Conservation (phyloP, 2,797 vertebrate genomes). For the Hoplostethus atlanticus region DNA sequence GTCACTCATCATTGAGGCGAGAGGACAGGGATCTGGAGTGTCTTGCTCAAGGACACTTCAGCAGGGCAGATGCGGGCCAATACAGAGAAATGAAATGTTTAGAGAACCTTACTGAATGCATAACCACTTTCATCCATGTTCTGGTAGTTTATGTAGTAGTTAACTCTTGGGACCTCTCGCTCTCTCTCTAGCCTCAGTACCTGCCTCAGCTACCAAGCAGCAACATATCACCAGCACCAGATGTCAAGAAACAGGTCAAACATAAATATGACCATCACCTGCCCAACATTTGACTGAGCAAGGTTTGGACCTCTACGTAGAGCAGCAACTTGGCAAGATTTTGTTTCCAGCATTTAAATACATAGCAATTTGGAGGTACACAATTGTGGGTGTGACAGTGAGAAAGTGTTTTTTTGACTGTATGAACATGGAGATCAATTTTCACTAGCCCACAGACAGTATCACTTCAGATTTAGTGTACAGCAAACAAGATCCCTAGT, state of each 20-base stretch:
- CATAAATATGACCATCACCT: slow-evolving; percentile 85
- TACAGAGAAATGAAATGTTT: no score
- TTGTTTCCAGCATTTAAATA: slow-evolving; percentile 9
- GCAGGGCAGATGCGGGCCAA: no score
- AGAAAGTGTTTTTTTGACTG: slow-evolving; percentile 16
- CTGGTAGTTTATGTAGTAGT: neutral
- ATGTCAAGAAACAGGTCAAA: slow-evolving; percentile 85
- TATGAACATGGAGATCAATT: neutral
- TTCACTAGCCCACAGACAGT: neutral
- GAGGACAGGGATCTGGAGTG: neutral
- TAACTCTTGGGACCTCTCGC: neutral
- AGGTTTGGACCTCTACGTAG: slow-evolving; percentile 14
- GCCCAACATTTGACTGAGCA: slow-evolving; percentile 82
- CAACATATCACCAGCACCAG: slow-evolving; percentile 86
- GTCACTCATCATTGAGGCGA: no score
- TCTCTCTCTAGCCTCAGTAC: slow-evolving; percentile 80
- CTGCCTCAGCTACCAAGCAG: slow-evolving; percentile 85
- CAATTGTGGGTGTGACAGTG: slow-evolving; percentile 19
- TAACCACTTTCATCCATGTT: neutral
- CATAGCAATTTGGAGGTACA: neutral
- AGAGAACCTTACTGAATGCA: no score
- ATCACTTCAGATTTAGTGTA: neutral
- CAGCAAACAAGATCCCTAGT: neutral
- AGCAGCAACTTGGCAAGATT: neutral
- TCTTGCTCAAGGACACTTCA: no score